Evolutionary conservation across 2,888 invertebrate species (phyloP).

Genomic region (Habrosyne pyritoides): DNA sequence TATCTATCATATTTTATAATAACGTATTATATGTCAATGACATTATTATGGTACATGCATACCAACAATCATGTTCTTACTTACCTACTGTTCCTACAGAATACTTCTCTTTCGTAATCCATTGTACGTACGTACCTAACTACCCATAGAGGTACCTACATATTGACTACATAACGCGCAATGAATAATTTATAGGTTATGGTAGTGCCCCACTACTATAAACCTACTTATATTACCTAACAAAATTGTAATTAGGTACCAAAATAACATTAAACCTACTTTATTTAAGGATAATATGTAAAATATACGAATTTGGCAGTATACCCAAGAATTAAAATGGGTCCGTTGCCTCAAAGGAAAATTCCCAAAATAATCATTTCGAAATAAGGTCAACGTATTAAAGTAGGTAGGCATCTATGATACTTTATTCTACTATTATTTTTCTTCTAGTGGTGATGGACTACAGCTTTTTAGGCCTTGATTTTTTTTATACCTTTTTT

Average conservation of each 20-base stretch:
- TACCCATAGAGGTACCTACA: not conserved
- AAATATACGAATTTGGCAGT: not conserved
- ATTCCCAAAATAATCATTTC: not conserved
- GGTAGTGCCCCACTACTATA: no score
- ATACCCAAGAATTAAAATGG: not conserved
- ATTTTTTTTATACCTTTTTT: no score
- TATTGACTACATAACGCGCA: no score
- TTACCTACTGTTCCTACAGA: no score
- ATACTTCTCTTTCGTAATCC: not conserved
- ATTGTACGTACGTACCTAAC: not conserved
- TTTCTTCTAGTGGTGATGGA: no score
- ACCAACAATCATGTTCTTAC: not conserved
- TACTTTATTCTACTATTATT: no score
- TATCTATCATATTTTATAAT: not conserved
- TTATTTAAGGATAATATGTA: not conserved
- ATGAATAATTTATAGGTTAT: no score
- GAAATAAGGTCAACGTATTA: not conserved
- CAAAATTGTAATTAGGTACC: no score
- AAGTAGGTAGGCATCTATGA: no score
- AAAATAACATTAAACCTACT: no score
- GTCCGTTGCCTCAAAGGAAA: not conserved
- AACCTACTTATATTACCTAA: no score
- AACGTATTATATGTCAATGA: conserved; percentile 2
- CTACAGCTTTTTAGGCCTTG: no score
- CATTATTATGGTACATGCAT: not conserved